Conservation (phyloP, 2,113 vertebrate species). For the Pandion haliaetus region DNA sequence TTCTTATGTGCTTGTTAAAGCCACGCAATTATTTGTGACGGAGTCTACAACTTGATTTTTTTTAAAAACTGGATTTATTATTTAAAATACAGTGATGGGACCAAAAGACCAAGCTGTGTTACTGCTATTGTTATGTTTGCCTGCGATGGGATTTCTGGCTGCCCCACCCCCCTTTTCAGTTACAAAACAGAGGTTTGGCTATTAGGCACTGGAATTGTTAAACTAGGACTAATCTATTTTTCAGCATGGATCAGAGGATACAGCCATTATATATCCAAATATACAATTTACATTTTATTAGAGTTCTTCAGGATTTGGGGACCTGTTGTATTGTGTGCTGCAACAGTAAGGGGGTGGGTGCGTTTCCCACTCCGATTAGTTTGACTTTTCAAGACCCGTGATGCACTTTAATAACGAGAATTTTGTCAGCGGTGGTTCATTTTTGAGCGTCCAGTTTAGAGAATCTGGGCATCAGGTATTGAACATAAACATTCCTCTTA, state of each 20-base stretch:
- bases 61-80: fast-evolving
- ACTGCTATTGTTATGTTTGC: background rate
- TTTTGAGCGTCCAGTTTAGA: background rate
- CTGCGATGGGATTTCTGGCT: background rate
- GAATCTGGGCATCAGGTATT: background rate
- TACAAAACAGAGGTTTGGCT: background rate
- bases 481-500: background rate
- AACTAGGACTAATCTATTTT: background rate
- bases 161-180: background rate
- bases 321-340: background rate
- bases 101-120: background rate
- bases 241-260: background rate
- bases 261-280: background rate
- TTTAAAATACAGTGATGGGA: background rate
- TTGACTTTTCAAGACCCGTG: background rate
- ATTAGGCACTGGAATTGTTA: background rate
- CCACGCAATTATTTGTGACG: background rate
- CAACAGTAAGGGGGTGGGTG: background rate
- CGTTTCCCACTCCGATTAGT: background rate
- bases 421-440: background rate
- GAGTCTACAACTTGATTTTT: background rate
- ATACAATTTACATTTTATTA: background rate
- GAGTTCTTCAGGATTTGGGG: background rate
- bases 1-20: background rate
- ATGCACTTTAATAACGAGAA: background rate